Evolutionary conservation across 2,113 vertebrate species (phyloP).

Genomic region (Merops nubicus): DNA sequence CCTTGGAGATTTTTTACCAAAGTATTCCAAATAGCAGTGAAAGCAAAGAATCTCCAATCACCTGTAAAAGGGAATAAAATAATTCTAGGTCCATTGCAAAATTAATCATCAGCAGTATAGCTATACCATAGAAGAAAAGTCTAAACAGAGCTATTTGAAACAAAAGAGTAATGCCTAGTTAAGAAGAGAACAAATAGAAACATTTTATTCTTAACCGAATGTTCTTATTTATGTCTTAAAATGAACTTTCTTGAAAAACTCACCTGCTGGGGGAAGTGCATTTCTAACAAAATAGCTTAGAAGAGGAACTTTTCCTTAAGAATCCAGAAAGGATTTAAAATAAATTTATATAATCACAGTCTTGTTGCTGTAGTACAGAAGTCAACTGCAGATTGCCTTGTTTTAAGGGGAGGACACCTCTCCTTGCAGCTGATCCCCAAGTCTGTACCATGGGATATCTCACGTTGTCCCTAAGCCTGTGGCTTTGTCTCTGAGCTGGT

Average conservation of each 20-base stretch:
- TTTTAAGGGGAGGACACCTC: background rate
- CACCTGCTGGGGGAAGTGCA: background rate
- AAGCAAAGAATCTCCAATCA: background rate
- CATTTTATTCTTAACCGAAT: background rate
- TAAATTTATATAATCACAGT: background rate
- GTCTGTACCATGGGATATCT: background rate
- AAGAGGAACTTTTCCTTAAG: background rate
- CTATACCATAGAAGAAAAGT: background rate
- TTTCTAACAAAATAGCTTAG: background rate
- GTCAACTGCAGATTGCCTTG: background rate
- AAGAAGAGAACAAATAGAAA: background rate
- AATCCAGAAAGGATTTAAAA: background rate
- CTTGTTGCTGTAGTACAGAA: background rate
- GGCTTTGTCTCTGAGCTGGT: background rate
- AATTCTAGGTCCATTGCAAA: background rate
- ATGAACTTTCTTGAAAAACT: background rate
- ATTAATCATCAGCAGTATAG: background rate
- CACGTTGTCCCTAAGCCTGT: fast-evolving
- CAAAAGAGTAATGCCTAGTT: background rate
- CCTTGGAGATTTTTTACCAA: background rate
- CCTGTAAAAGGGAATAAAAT: background rate
- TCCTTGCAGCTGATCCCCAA: background rate
- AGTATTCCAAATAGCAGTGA: background rate
- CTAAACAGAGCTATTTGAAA: background rate
- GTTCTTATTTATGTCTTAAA: background rate